Conservation (phyloP, 2,888 invertebrate genomes). For the Ametastegia equiseti region DNA sequence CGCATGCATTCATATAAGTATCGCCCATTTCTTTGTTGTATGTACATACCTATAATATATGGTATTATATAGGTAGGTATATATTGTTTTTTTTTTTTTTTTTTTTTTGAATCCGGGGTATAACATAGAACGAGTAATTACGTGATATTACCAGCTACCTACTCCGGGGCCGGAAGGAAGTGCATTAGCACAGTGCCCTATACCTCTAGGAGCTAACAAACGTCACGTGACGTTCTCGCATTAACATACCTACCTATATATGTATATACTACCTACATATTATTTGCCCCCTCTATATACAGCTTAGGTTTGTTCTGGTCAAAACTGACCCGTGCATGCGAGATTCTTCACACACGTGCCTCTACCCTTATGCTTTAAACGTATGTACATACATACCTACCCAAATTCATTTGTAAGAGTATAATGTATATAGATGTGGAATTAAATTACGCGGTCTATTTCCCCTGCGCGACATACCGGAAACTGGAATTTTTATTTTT, state of each 20-base stretch:
- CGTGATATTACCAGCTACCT: too few relatives aligned
- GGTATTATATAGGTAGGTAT: too few relatives aligned
- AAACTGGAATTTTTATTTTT: too few relatives aligned
- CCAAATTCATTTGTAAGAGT: not conserved
- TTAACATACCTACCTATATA: not conserved
- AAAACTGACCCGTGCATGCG: too few relatives aligned
- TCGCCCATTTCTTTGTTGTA: not conserved
- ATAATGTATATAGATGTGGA: not conserved
- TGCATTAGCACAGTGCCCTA: constrained; percentile 55
- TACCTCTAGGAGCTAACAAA: constrained; percentile 41
- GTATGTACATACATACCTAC: not conserved
- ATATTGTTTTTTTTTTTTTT: not conserved
- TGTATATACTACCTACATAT: too few relatives aligned
- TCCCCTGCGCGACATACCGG: not conserved
- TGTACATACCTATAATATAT: not conserved
- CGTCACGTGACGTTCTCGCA: not conserved
- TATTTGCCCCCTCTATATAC: not conserved
- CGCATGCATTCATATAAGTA: not conserved
- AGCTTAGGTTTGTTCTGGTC: not conserved
- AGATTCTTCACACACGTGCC: not conserved
- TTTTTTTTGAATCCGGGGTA: not conserved
- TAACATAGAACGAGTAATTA: too few relatives aligned
- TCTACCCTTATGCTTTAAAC: not conserved
- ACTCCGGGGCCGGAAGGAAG: constrained; percentile 53
- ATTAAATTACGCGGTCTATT: constrained; percentile 1